phyloP scores from a whole-genome alignment of 2,888 invertebrate species.

The Drosophila paramelanica region DNA sequence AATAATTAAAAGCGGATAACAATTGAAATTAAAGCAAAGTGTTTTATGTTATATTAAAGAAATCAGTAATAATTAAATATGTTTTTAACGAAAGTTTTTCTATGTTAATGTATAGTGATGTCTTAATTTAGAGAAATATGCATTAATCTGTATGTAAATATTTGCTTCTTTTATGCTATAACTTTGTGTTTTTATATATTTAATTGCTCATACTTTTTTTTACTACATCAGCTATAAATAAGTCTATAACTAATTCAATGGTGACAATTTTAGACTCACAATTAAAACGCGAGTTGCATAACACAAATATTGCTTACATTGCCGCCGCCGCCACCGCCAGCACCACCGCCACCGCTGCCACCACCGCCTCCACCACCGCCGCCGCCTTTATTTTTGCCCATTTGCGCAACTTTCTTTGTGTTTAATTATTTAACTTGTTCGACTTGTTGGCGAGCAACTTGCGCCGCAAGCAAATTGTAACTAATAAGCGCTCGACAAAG shows the following conservation, averaged over 20 bases:
- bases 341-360: slow-evolving; percentile 58
- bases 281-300: slow-evolving; percentile 77
- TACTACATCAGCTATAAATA: neutral
- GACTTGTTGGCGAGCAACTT: slow-evolving; percentile 54
- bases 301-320: slow-evolving; percentile 84
- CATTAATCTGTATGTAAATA: neutral
- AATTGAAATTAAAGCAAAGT: too few relatives aligned
- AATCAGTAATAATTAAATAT: too few relatives aligned
- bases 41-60: too few relatives aligned
- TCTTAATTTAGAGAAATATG: too few relatives aligned
- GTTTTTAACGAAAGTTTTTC: too few relatives aligned
- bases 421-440: slow-evolving; percentile 53
- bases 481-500: slow-evolving; percentile 62
- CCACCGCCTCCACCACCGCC: slow-evolving; percentile 71
- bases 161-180: neutral
- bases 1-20: too few relatives aligned
- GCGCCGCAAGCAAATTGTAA: slow-evolving; percentile 66
- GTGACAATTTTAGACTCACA: slow-evolving; percentile 57
- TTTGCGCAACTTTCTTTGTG: slow-evolving; percentile 55
- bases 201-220: neutral
- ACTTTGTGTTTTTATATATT: neutral
- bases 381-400: slow-evolving; percentile 83
- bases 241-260: slow-evolving; percentile 1
- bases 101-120: too few relatives aligned
- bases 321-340: slow-evolving; percentile 70